These are phyloP conservation scores for Tetramorium parvispinum DNA, from an alignment of 1,140 invertebrate species.

Conservation along the genomic window DNA sequence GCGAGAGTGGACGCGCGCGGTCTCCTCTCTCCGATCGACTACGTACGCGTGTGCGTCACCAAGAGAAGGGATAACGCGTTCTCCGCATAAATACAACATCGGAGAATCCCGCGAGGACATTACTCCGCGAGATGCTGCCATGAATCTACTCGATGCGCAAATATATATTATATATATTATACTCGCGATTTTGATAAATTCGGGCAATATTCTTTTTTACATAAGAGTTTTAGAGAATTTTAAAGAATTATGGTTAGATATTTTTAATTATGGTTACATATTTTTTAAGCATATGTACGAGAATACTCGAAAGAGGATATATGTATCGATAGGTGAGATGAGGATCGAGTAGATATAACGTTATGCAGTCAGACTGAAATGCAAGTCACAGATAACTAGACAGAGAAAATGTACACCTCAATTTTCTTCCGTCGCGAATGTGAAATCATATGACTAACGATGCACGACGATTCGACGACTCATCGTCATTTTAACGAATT, in stretches of 20 bases:
- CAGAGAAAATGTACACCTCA: conserved; percentile 7
- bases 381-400: conserved; percentile 23
- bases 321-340: not conserved
- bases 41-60: not conserved
- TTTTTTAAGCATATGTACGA: not conserved
- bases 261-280: not conserved
- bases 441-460: not conserved
- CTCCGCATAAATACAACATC: conserved; percentile 36
- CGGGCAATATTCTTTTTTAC: not conserved
- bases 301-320: not conserved
- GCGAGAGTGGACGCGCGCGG: conserved; percentile 77
- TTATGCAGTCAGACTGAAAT: not conserved
- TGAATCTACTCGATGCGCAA: not conserved
- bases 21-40: conserved; percentile 45
- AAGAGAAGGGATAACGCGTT: conserved; percentile 51
- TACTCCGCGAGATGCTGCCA: not conserved
- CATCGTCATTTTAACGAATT: conserved; percentile 36
- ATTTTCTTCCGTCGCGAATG: conserved; percentile 3
- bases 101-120: conserved; percentile 19
- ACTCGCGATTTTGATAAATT: not conserved
- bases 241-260: not conserved
- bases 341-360: not conserved
- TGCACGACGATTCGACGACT: conserved; percentile 21
- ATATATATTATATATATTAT: not conserved
- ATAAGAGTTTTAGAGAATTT: not conserved